Evolutionary conservation across 2,888 invertebrate species (phyloP).

Genomic region (Melanostoma scalare): DNA sequence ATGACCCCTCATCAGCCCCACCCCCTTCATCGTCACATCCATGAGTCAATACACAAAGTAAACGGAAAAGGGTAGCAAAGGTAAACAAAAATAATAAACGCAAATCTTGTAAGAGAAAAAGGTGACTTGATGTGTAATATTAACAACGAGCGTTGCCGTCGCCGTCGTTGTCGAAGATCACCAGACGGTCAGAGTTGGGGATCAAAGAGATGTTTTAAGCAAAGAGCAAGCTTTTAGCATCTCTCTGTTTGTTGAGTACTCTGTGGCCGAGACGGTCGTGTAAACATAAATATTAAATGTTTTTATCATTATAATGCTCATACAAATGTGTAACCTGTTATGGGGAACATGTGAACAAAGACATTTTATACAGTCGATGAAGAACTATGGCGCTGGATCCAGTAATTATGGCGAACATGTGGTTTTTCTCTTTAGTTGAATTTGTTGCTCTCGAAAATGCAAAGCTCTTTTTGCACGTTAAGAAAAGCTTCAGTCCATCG

Average conservation of each 20-base stretch:
- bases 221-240: conserved; percentile 65
- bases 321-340: conserved; percentile 3
- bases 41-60: conserved; percentile 40
- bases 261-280: conserved; percentile 11
- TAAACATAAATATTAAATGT: conserved; percentile 36
- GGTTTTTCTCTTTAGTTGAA: background rate
- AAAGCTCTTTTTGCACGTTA: background rate
- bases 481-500: too few species aligned
- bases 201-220: conserved; percentile 64
- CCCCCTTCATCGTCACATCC: background rate
- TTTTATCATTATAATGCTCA: conserved; percentile 20
- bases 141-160: conserved; percentile 23
- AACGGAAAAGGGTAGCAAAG: conserved; percentile 35
- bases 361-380: background rate
- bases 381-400: background rate
- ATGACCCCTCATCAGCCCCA: background rate
- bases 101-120: conserved; percentile 49
- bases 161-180: background rate
- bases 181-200: conserved; percentile 39
- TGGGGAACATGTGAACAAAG: background rate
- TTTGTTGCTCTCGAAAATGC: background rate
- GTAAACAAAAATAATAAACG: conserved; percentile 60
- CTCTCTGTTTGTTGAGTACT: conserved; percentile 18
- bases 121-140: conserved; percentile 60
- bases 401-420: background rate